Evolutionary conservation across 2,888 invertebrate genomes (phyloP), one percentile per base, ranked within the genome.

Genomic region (Eupelmus urozonus): DNA sequence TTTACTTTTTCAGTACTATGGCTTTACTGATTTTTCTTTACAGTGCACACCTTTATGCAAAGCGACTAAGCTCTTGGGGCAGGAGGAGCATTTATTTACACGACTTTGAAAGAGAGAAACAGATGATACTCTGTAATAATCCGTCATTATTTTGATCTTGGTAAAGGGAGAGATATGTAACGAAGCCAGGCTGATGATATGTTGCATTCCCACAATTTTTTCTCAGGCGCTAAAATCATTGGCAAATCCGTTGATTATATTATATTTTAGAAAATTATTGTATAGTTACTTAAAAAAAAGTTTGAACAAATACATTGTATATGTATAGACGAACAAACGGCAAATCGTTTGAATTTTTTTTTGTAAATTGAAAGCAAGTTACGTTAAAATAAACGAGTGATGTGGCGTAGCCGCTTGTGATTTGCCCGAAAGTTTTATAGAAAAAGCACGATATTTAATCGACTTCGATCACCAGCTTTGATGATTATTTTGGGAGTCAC

Each of bases 131-230:
- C 60, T 34, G 42, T 65, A 53, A 40, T 49, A 70, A 70, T 78
- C 57, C 42, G 40, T 69, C 73, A 49, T 78, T 74, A 70, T 53
- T 65, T 66, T 70, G 27, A 40, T 57, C 65, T 65, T 69, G 20
- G 20, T 60, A 45, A 45, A 13, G 7, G 20, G 29, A 55, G 29
- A 69, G 29, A 49, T 23, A 66, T 49, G 27, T 45, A 42, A 62
- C 55, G 27, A 25, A 71, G 18, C 45, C 67, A 67, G 53, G 65
- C 66, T 71, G 23, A 66, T 75, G 34, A 65, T 65, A 42, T 55
- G 34, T 65, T 72, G 77, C 67, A 79, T 79, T 78, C 70, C 74
- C 18, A 29, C 29, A 29, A 23, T 49, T 29, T 66, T 67, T 67
- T 69, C 40, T 63, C 25, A 55, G 29, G 29, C n/a, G 9, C 2